phyloP scores from a whole-genome alignment of 2,797 vertebrate species.

The Acipenser transmontanus region DNA sequence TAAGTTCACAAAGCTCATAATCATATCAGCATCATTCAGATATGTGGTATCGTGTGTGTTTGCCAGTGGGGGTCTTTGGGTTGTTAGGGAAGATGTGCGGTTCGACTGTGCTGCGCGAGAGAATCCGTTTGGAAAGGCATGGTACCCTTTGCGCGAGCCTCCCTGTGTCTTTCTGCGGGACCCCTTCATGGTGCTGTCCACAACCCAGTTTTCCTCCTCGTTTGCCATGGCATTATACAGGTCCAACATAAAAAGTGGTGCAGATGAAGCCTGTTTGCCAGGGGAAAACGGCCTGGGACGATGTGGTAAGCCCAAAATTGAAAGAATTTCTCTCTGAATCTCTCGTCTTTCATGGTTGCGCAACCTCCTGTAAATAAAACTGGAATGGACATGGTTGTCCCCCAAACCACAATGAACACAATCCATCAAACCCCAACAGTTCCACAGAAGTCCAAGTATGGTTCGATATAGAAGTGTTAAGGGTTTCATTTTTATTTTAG shows the following conservation, averaged over 20 bases:
- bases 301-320: conserved; percentile 94
- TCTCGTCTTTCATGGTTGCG: conserved; percentile 95
- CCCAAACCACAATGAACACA: conserved; percentile 76
- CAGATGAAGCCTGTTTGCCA: conserved; percentile 92
- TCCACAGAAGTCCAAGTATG: conserved; percentile 80
- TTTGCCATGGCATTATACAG: conserved; percentile 96
- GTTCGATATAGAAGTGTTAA: conserved; percentile 59
- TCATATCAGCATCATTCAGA: conserved; percentile 98
- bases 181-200: conserved; percentile 63
- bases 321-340: conserved; percentile 98
- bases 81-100: conserved; percentile 70
- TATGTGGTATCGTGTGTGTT: conserved; percentile 88
- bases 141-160: conserved; percentile 68
- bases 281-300: conserved; percentile 95
- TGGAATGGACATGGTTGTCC: conserved; percentile 98
- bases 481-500: conserved; percentile 46
- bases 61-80: conserved; percentile 81
- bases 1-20: conserved; percentile 99
- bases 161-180: conserved; percentile 63
- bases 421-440: conserved; percentile 76
- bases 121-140: conserved; percentile 75
- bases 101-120: conserved; percentile 77
- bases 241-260: conserved; percentile 97
- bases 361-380: conserved; percentile 96
- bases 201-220: conserved; percentile 74